Conservation (phyloP, 2,797 vertebrate genomes). For the Australoheros facetus region DNA sequence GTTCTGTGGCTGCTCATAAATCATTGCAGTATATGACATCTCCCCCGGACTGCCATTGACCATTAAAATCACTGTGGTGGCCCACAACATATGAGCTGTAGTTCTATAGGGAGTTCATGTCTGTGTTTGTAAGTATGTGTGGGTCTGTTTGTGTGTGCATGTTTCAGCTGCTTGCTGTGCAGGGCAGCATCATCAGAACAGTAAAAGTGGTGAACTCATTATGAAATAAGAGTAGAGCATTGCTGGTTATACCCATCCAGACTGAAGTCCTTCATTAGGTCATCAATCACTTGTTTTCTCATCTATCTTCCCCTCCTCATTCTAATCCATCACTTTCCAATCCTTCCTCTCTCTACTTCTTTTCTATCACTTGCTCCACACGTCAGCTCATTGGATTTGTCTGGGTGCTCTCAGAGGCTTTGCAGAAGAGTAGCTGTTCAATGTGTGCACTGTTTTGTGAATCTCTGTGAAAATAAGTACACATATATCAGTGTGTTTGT, state of each 20-base stretch:
- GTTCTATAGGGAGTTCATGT: constrained; percentile 31
- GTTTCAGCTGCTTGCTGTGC: constrained; percentile 24
- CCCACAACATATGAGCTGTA: constrained; percentile 31
- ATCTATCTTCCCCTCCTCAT: constrained; percentile 34
- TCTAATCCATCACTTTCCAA: constrained; percentile 55
- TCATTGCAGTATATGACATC: constrained; percentile 58
- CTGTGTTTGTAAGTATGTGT: constrained; percentile 7
- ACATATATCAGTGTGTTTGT: background rate
- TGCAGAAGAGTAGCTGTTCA: background rate
- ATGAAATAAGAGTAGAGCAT: constrained; percentile 23
- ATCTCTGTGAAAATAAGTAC: background rate
- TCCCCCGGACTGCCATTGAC: constrained; percentile 43
- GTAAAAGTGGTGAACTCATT: constrained; percentile 24
- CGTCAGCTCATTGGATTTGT: background rate
- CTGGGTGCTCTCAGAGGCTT: constrained; percentile 11
- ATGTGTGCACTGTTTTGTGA: background rate
- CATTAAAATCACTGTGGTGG: constrained; percentile 42
- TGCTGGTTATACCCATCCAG: constrained; percentile 27
- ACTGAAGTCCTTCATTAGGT: constrained; percentile 24
- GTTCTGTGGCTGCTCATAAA: constrained; percentile 55
- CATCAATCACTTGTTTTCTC: constrained; percentile 62
- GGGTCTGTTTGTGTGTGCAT: background rate
- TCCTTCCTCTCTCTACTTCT: constrained; percentile 2
- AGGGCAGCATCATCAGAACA: constrained; percentile 20
- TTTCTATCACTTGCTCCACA: background rate